Conservation (phyloP, 2,888 invertebrate genomes). For the Chloromyia formosa region DNA sequence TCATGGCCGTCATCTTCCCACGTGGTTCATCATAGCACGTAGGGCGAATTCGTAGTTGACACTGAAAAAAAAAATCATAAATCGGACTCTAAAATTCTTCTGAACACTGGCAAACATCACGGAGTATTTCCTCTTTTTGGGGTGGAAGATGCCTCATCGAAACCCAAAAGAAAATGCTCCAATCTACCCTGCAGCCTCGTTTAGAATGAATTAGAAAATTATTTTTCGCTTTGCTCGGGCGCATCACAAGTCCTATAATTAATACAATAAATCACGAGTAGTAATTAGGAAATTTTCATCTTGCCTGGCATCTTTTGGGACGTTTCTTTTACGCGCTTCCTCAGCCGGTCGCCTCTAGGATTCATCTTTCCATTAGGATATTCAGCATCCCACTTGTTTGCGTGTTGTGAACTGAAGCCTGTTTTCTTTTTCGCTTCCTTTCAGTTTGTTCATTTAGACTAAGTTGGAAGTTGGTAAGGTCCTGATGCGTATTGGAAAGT, state of each 20-base stretch:
- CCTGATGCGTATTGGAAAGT: neutral
- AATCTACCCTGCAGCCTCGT: too few relatives aligned
- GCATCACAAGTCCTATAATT: neutral
- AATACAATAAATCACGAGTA: slow-evolving; percentile 34
- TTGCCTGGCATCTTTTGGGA: neutral
- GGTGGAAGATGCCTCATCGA: neutral
- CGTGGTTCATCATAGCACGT: too few relatives aligned
- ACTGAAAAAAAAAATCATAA: too few relatives aligned
- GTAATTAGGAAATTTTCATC: slow-evolving; percentile 8
- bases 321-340: neutral
- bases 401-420: slow-evolving; percentile 16
- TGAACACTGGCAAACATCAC: too few relatives aligned
- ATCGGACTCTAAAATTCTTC: neutral
- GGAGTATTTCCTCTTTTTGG: neutral
- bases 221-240: neutral
- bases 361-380: neutral
- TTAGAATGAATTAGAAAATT: slow-evolving; percentile 13
- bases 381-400: neutral
- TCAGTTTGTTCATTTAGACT: slow-evolving; percentile 2
- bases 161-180: too few relatives aligned
- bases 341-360: too few relatives aligned
- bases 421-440: neutral
- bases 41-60: too few relatives aligned
- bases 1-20: too few relatives aligned
- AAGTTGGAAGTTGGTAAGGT: neutral